Percentiles rank a stretch among this genome's conserved stretches.
phyloP scores from a whole-genome alignment of 2,888 invertebrate species.

The Standfussiana lucernea region DNA sequence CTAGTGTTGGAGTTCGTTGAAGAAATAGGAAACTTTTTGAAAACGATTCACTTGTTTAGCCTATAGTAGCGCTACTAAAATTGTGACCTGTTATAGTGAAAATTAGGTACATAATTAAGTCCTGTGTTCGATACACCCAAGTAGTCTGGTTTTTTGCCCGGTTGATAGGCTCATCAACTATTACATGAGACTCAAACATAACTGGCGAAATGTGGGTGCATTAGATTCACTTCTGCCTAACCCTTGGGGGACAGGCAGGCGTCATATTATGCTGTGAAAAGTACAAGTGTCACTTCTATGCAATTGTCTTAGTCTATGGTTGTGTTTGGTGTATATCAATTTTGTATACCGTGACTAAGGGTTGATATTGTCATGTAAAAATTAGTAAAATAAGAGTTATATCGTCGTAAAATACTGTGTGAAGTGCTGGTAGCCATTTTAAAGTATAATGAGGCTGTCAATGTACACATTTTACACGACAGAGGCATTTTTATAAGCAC shows the following conservation, averaged over 20 bases:
- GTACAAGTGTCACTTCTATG: constrained; percentile 13
- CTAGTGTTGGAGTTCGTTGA: not conserved
- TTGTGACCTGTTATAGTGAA: too few relatives aligned
- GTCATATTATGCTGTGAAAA: not conserved
- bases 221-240: not conserved
- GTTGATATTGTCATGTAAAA: constrained; percentile 43
- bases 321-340: constrained; percentile 46
- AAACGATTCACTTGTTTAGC: too few relatives aligned
- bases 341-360: constrained; percentile 27
- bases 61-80: too few relatives aligned
- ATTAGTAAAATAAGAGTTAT: constrained; percentile 35
- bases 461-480: constrained; percentile 21
- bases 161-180: too few relatives aligned
- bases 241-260: not conserved
- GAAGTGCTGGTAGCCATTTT: constrained; percentile 32
- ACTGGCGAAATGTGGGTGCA: not conserved
- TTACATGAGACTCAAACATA: not conserved
- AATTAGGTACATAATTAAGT: too few relatives aligned
- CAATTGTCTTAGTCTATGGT: constrained; percentile 12
- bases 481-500: constrained; percentile 35
- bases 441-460: constrained; percentile 49
- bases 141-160: not conserved
- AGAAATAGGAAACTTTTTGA: not conserved
- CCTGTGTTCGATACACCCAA: not conserved
- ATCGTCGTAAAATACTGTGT: constrained; percentile 33